Base-by-base conservation (phyloP, 2,113 vertebrate genomes). In the Furnarius figulus region DNA sequence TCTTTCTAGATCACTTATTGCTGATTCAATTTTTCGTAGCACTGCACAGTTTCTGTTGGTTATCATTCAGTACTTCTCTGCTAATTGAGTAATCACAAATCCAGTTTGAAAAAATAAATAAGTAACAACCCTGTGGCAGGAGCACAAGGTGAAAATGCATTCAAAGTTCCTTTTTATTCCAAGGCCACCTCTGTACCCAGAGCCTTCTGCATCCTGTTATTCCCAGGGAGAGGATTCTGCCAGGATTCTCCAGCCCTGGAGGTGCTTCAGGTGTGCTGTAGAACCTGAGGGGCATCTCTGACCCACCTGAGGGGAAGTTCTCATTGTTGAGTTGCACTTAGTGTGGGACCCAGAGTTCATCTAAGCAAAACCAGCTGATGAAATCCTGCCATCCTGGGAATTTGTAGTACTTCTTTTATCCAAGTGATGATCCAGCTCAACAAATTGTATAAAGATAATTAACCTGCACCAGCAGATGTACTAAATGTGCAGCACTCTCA, bases 1-100 rank as follows among this genome's bases (percentile, higher is more conserved):
- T 83, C 87, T 92, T 50, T 94, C 83, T 92, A 70, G 47, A 95
- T 94, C 93, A 78, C 79, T 95, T 96, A 70, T 33, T 88, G 82
- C 59, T 86, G 92, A 90, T 90, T 92, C 79, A 67, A 25, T 90
- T 96, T 95, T 39, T 95, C 82, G 74, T 58, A 31, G 85, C 63
- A 31, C 8, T 37, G 56, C 53, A 28, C 31, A n/a, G 35, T 80
- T 94, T 20, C 87, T 76, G 6, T 90, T 85, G 74, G 90, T 40
- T 83, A 74, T 68, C 49, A 1, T 65, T 93, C 92, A 2, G 77
- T 90, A 76, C 80, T 96, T 80, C 79, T 58, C 62, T 87, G n/a
- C 47, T 88, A 85, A 91, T 46, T 63, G 83, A 95, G 65, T 71
- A 67, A 92, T 92, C 59, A 5, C 37, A 50, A 93, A 77, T 55